These are phyloP conservation scores for Notamacropus eugenii DNA, from an alignment of 2,797 vertebrate genomes.

Conservation along the genomic window DNA sequence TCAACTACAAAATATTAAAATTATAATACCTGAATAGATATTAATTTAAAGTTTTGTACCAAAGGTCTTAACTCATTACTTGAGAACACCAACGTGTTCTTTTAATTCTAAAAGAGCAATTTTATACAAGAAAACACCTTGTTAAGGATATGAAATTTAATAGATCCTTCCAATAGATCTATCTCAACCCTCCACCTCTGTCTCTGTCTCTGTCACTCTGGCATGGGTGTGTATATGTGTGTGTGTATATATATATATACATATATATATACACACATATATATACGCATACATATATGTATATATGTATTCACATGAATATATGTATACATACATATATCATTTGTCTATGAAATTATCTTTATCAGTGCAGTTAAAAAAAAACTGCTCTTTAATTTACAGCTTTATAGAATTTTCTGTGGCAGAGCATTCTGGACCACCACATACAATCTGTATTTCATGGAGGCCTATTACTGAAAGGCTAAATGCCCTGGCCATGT, in stretches of 20 bases:
- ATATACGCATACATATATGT: too few species aligned
- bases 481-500: neutral
- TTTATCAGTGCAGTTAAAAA: neutral
- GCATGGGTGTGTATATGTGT: too few species aligned
- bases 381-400: neutral
- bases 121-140: neutral
- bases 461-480: neutral
- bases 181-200: too few species aligned
- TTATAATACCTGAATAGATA: neutral
- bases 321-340: too few species aligned
- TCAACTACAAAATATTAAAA: constrained; percentile 4
- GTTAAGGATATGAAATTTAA: neutral
- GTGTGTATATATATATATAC: too few species aligned
- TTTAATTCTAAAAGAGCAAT: neutral
- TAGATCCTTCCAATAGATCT: neutral
- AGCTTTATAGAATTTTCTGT: neutral
- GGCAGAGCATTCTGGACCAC: neutral
- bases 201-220: neutral
- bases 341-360: neutral
- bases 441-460: neutral
- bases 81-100: neutral
- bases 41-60: constrained; percentile 8
- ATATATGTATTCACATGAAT: neutral
- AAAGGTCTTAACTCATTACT: constrained; percentile 1
- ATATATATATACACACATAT: too few species aligned